Evolutionary conservation across 2,888 invertebrate genomes (phyloP), one percentile per base, ranked within the genome.

Genomic region (Ferdinandea cuprea): DNA sequence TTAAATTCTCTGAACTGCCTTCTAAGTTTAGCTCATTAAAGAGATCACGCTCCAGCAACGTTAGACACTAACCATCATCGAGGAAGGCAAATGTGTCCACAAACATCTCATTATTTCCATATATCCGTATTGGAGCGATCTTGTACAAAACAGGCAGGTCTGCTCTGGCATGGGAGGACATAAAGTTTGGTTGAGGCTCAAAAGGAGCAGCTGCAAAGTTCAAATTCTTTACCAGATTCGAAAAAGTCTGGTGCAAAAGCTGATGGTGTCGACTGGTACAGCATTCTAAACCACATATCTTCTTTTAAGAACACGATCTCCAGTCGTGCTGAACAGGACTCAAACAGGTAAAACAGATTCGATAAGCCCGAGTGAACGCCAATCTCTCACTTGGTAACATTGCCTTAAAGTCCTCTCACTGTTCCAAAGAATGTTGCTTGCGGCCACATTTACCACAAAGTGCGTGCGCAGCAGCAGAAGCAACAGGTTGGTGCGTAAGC

Each of bases 121-220:
- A 37, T 3, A 52, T 21, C 5, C 61, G 40, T 3, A 63, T 42
- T 6, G 52, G 44, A n/a, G 44, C 52, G n/a, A 61, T 32, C 32
- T 71, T 71, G 11, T 42, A 52, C 44, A 61, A 11, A 15, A 59
- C 50, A 17, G 48, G 58, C 0, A 44, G 15, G 8, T 48, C 42
- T 28, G 65, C 1, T 17, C 17, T 52, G 11, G 44, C 8, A 21
- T 66, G 3, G 7, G 32, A 7, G 2, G 7, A 3, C 32, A 32
- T 8, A 7, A 32, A 32, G 1, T 32, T 32, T 2, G 9, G 1
- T 9, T 9, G 11, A 1, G 32, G 32, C 32, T 40, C 13, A 1
- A 40, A 15, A 8, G 1, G 7, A 40, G 13, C 13, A 5, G n/a
- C 40, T 6, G 1, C n/a, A 2, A n/a, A 2, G 13, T 40, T 40